Conservation (phyloP, 2,797 vertebrate genomes). For the Spinus pinus region DNA sequence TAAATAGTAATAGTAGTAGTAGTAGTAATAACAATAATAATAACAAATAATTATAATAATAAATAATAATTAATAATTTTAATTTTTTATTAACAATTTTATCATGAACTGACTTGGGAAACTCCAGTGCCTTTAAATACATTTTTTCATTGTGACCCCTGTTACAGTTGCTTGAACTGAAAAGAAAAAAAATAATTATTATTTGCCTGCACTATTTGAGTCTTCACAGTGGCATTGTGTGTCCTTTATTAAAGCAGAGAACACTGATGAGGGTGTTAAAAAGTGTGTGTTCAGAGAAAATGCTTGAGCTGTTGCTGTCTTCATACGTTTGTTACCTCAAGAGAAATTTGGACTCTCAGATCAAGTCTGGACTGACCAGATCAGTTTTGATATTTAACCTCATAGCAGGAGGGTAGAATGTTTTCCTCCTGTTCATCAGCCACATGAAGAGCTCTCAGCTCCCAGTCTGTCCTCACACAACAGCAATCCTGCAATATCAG, state of each 20-base stretch:
- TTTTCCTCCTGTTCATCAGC: background rate
- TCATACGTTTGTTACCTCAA: fast-evolving
- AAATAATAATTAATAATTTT: too few species aligned
- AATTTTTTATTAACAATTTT: background rate
- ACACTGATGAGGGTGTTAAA: background rate
- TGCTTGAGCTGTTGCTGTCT: fast-evolving
- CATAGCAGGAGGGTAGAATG: background rate
- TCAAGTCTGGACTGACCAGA: too few species aligned
- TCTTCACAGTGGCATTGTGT: fast-evolving
- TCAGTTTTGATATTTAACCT: background rate
- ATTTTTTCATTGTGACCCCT: background rate
- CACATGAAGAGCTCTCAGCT: background rate
- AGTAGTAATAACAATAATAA: too few species aligned
- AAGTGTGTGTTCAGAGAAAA: background rate
- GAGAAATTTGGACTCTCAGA: background rate
- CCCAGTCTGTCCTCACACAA: background rate
- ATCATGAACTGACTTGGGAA: background rate
- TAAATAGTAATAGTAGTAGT: too few species aligned
- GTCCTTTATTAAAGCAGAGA: background rate
- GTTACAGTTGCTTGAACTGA: background rate
- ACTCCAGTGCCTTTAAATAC: too few species aligned
- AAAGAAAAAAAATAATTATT: fast-evolving
- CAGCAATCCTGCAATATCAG: background rate
- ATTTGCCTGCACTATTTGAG: background rate
- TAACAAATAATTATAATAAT: too few species aligned